Evolutionary conservation across 2,797 vertebrate genomes (phyloP).

Genomic region (Sebastes variabilis): DNA sequence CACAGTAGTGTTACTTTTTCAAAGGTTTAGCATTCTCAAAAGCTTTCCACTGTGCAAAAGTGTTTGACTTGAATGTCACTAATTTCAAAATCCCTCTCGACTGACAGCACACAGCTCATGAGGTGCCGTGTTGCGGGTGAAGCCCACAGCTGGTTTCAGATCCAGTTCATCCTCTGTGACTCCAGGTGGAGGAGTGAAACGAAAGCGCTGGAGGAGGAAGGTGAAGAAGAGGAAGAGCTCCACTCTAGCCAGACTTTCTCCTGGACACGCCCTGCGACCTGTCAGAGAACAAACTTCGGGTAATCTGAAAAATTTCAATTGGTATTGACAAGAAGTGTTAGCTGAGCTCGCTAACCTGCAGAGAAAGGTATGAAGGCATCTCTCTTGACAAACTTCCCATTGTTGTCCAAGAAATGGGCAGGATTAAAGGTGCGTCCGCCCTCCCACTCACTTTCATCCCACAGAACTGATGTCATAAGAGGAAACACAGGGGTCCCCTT

Average conservation of each 20-base stretch:
- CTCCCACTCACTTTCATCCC: constrained; percentile 65
- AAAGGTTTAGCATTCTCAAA: not conserved
- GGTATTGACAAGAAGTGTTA: not conserved
- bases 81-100: not conserved
- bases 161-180: constrained; percentile 55
- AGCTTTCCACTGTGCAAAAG: not conserved
- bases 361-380: constrained; percentile 79
- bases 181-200: constrained; percentile 58
- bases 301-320: not conserved
- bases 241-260: constrained; percentile 70
- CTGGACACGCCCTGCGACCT: constrained; percentile 60
- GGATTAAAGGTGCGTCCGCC: fast-evolving
- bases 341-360: constrained; percentile 58
- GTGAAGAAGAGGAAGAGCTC: constrained; percentile 73
- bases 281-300: not conserved
- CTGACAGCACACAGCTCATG: constrained; percentile 59
- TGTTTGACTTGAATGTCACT: not conserved
- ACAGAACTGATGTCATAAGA: constrained; percentile 70
- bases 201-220: constrained; percentile 64
- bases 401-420: no score
- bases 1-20: not conserved
- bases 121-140: constrained; percentile 6
- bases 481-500: constrained; percentile 73
- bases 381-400: constrained; percentile 5
- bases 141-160: constrained; percentile 37